phyloP scores from a whole-genome alignment of 2,113 vertebrate genomes.

The Himantopus leucocephalus region DNA sequence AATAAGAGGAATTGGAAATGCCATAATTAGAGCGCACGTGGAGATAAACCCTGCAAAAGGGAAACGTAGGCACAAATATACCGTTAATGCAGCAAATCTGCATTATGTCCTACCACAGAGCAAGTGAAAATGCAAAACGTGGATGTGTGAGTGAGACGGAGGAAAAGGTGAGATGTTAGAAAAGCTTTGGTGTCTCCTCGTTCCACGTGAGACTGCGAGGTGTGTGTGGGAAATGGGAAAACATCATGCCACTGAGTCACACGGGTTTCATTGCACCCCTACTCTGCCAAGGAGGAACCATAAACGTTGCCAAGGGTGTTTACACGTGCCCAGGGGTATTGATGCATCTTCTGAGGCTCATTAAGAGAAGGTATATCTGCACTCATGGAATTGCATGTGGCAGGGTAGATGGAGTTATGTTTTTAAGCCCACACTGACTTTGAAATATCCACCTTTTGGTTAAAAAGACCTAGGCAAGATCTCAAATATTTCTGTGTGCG shows the following conservation, averaged over 20 bases:
- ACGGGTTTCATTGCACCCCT: background rate
- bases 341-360: background rate
- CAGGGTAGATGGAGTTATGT: background rate
- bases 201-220: background rate
- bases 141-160: background rate
- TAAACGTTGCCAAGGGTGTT: background rate
- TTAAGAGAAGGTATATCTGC: background rate
- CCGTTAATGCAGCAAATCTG: fast-evolving
- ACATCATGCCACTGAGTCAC: background rate
- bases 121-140: background rate
- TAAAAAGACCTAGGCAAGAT: background rate
- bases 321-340: fast-evolving
- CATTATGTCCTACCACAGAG: background rate
- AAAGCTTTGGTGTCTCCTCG: background rate
- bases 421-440: background rate
- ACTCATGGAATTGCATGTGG: fast-evolving
- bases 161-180: background rate
- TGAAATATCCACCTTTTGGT: background rate
- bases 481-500: fast-evolving
- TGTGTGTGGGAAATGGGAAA: background rate
- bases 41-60: background rate
- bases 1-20: background rate
- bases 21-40: background rate
- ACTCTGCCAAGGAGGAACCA: background rate
- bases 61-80: background rate